Percentiles rank a stretch among this genome's conserved stretches.
These are phyloP conservation scores for Pempheris klunzingeri DNA, from an alignment of 2,797 vertebrate genomes.

Conservation along the genomic window DNA sequence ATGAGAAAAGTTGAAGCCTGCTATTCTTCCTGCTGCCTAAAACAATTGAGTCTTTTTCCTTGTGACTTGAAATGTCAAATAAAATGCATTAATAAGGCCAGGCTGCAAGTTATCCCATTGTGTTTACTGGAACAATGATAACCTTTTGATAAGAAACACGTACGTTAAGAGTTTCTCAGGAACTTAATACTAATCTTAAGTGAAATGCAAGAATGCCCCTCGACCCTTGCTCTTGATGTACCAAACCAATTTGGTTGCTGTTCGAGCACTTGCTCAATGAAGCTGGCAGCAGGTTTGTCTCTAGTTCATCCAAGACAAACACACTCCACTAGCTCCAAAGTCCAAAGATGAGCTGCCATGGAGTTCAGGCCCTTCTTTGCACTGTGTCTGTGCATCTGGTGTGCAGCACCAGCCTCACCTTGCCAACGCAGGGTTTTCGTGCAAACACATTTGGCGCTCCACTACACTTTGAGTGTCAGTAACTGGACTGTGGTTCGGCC, in stretches of 20 bases:
- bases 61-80: slow-evolving; percentile 46
- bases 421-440: slow-evolving; percentile 53
- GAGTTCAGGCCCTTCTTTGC: slow-evolving; percentile 59
- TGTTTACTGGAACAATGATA: slow-evolving; percentile 64
- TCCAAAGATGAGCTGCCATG: slow-evolving; percentile 73
- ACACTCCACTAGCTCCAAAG: slow-evolving; percentile 66
- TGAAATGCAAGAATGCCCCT: slow-evolving; percentile 66
- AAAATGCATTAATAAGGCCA: slow-evolving; percentile 47
- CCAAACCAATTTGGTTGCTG: slow-evolving; percentile 51
- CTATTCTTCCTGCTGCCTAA: slow-evolving; percentile 36
- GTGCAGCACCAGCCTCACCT: slow-evolving; percentile 55
- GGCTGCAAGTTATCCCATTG: slow-evolving; percentile 47
- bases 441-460: slow-evolving; percentile 50
- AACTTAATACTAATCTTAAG: slow-evolving; percentile 66
- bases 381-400: slow-evolving; percentile 71
- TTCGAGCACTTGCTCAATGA: slow-evolving; percentile 71
- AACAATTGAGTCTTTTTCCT: slow-evolving; percentile 52
- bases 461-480: slow-evolving; percentile 55
- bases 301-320: slow-evolving; percentile 82
- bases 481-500: slow-evolving; percentile 53
- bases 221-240: slow-evolving; percentile 64
- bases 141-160: slow-evolving; percentile 67
- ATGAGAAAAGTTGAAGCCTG: slow-evolving; percentile 21
- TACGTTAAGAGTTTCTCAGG: slow-evolving; percentile 67
- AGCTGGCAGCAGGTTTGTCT: slow-evolving; percentile 74